phyloP scores from a whole-genome alignment of 1,140 invertebrate genomes.

The Battus philenor region DNA sequence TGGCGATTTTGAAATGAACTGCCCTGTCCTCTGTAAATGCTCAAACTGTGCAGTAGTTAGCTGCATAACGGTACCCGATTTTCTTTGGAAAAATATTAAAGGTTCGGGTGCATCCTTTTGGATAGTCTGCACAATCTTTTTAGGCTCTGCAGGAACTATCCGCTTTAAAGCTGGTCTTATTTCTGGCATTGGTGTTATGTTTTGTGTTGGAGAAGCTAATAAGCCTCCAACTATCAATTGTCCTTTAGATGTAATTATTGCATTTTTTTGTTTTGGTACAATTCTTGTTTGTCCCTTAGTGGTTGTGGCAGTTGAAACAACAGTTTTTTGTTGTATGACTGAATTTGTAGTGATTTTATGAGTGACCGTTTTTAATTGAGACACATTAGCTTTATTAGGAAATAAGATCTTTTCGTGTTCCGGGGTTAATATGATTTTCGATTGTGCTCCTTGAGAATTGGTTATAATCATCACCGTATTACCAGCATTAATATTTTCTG shows the following conservation, averaged over 20 bases:
- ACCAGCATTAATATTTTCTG: conserved; percentile 40
- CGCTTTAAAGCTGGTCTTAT: conserved; percentile 53
- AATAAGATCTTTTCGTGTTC: conserved; percentile 77
- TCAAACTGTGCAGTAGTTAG: conserved; percentile 69
- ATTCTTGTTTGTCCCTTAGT: conserved; percentile 51
- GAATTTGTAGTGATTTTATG: conserved; percentile 47
- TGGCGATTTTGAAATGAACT: conserved; percentile 57
- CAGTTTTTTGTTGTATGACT: conserved; percentile 34
- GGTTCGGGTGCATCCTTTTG: conserved; percentile 54
- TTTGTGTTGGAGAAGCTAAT: conserved; percentile 55
- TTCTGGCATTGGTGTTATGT: conserved; percentile 65
- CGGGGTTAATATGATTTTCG: conserved; percentile 75
- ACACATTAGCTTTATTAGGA: conserved; percentile 61
- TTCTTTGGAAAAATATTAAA: conserved; percentile 63
- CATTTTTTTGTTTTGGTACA: conserved; percentile 61
- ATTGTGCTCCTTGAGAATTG: conserved; percentile 76
- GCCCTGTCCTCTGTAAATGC: conserved; percentile 67
- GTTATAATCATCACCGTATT: conserved; percentile 79
- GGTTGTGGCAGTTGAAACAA: conserved; percentile 39
- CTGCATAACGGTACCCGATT: conserved; percentile 65
- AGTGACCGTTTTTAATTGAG: conserved; percentile 64
- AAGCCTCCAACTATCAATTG: conserved; percentile 69
- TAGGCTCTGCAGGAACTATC: conserved; percentile 46
- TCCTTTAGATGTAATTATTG: conserved; percentile 75
- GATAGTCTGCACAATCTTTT: conserved; percentile 52